Evolutionary conservation across 2,113 vertebrate genomes (phyloP).

Genomic region (Corythoichthys intestinalis): DNA sequence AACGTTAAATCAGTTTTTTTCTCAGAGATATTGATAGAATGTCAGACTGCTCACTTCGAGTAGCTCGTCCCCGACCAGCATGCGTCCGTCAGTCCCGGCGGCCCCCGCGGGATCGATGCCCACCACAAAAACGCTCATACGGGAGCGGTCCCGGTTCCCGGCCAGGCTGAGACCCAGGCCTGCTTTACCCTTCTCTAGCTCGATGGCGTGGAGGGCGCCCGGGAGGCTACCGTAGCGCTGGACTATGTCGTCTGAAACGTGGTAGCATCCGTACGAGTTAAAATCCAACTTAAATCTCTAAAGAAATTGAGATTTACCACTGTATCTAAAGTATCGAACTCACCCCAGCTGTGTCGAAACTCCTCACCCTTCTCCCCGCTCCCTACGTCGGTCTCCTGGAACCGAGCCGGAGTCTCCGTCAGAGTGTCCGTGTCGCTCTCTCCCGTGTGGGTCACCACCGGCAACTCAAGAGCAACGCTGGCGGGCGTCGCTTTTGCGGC

Average conservation of each 20-base stretch:
- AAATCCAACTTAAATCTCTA: too few relatives aligned
- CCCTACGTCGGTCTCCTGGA: conserved; percentile 53
- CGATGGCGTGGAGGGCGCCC: conserved; percentile 86
- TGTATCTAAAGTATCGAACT: conserved; percentile 57
- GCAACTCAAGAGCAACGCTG: conserved; percentile 66
- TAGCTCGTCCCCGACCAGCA: conserved; percentile 91
- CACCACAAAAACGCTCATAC: conserved; percentile 97
- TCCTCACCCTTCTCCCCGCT: conserved; percentile 76
- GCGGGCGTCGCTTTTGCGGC: conserved; percentile 69
- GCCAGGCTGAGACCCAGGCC: conserved; percentile 97
- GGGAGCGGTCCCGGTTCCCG: conserved; percentile 91
- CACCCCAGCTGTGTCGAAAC: conserved; percentile 94
- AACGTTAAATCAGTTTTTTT: not conserved
- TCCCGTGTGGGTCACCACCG: conserved; percentile 74
- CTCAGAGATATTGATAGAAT: not conserved
- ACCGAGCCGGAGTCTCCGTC: conserved; percentile 54
- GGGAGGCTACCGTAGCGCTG: conserved; percentile 85
- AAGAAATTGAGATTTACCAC: too few relatives aligned
- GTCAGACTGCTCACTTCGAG: conserved; percentile 77
- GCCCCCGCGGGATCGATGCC: conserved; percentile 93
- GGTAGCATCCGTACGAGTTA: too few relatives aligned
- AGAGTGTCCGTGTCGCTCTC: conserved; percentile 73
- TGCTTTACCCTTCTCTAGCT: conserved; percentile 89
- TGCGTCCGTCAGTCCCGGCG: conserved; percentile 86
- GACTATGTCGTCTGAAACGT: conserved; percentile 77